Conservation (phyloP, 2,888 invertebrate genomes). For the Rotaria socialis region DNA sequence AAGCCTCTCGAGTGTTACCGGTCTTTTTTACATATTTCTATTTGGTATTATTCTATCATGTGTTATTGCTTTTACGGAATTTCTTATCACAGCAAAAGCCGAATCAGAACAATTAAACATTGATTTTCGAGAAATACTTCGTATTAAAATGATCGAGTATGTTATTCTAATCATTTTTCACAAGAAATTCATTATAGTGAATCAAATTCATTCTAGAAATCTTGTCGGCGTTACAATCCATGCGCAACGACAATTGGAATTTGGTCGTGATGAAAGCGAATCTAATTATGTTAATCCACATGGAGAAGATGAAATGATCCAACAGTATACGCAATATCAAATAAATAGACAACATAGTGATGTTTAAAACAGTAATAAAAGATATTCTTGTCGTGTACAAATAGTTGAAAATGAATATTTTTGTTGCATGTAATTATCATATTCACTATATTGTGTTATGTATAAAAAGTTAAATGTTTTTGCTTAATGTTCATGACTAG, state of each 20-base stretch:
- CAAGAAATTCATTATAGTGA: background rate
- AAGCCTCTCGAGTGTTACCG: conserved; percentile 93
- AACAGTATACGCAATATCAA: background rate
- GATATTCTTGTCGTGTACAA: background rate
- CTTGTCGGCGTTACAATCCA: background rate
- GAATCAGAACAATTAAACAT: conserved; percentile 30
- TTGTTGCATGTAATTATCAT: background rate
- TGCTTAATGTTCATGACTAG: too few relatives aligned
- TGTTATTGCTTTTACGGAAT: conserved; percentile 84
- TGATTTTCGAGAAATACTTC: conserved; percentile 24
- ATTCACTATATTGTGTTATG: background rate
- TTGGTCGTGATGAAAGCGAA: background rate
- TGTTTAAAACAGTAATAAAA: background rate
- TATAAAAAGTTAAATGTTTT: background rate
- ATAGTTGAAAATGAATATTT: background rate
- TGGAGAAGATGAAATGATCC: background rate
- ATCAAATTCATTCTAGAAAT: background rate
- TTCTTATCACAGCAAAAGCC: conserved; percentile 64
- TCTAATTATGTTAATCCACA: background rate
- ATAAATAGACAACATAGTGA: background rate
- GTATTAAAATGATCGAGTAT: conserved; percentile 29
- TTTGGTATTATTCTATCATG: conserved; percentile 85
- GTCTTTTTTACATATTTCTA: conserved; percentile 94
- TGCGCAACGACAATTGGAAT: background rate
- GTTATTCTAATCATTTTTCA: background rate